phyloP scores from a whole-genome alignment of 2,113 vertebrate species.

The Semnornis frantzii region DNA sequence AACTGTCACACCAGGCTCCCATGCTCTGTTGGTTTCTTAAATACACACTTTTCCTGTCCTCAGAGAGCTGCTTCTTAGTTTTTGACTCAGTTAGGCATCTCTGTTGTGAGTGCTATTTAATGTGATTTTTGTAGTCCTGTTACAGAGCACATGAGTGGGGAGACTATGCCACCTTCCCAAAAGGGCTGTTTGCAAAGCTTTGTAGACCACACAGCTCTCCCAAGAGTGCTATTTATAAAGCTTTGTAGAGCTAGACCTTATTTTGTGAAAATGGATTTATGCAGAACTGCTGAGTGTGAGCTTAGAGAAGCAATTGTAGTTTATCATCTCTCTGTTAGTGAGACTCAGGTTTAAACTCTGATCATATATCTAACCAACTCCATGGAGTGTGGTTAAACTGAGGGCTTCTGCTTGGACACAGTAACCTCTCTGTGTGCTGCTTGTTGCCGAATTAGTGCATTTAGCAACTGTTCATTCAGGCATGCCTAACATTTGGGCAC shows the following conservation, averaged over 20 bases:
- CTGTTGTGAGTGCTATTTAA: not conserved
- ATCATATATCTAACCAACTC: not conserved
- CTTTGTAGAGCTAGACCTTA: not conserved
- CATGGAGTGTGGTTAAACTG: not conserved
- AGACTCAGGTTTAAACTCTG: not conserved
- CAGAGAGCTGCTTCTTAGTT: not conserved
- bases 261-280: not conserved
- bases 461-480: not conserved
- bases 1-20: not conserved
- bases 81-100: not conserved
- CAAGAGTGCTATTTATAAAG: too few species aligned
- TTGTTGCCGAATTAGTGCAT: not conserved
- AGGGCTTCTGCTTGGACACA: not conserved
- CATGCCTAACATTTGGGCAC: not conserved
- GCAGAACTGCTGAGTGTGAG: not conserved
- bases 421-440: not conserved
- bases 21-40: not conserved
- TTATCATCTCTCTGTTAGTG: not conserved
- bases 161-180: not conserved
- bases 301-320: not conserved
- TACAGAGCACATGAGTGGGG: not conserved
- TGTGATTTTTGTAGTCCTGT: not conserved
- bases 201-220: not conserved
- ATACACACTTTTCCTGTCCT: slow-evolving; percentile 1
- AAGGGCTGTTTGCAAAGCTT: not conserved